A percentile compares a stretch with the other conserved stretches of the same genome.
Conservation (phyloP, 2,888 invertebrate genomes). For the Agriopis aurantiaria region DNA sequence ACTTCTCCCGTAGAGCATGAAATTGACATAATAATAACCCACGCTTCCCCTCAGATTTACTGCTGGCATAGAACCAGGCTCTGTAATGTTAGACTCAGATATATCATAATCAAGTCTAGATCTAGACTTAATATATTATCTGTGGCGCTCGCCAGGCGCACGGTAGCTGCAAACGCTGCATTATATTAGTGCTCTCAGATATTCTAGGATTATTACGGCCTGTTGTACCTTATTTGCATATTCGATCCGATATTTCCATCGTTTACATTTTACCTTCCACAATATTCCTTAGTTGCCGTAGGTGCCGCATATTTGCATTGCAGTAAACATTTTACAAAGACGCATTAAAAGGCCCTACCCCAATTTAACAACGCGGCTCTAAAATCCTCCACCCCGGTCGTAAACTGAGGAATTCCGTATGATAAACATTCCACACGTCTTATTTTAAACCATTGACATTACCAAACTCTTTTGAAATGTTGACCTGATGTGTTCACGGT, state of each 20-base stretch:
- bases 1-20: conserved; percentile 48
- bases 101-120: conserved; percentile 59
- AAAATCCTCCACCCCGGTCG: conserved; percentile 55
- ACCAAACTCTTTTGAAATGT: conserved; percentile 57
- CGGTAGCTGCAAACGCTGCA: conserved; percentile 52
- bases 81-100: conserved; percentile 50
- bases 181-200: conserved; percentile 45
- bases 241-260: conserved; percentile 28
- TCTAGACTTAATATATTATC: conserved; percentile 57
- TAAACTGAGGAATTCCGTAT: conserved; percentile 67
- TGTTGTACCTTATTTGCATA: conserved; percentile 37
- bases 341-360: conserved; percentile 42
- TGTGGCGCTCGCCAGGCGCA: conserved; percentile 47
- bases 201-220: conserved; percentile 41
- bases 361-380: conserved; percentile 45
- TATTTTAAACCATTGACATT: conserved; percentile 68
- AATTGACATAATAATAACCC: conserved; percentile 54
- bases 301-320: conserved; percentile 25
- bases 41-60: conserved; percentile 47
- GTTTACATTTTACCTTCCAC: conserved; percentile 32
- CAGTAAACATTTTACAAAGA: conserved; percentile 32
- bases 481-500: conserved; percentile 64
- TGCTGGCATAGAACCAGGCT: conserved; percentile 34
- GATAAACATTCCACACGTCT: conserved; percentile 69
- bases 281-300: conserved; percentile 17